Evolutionary conservation across 2,113 vertebrate species (phyloP).

Genomic region (Scopus umbretta): DNA sequence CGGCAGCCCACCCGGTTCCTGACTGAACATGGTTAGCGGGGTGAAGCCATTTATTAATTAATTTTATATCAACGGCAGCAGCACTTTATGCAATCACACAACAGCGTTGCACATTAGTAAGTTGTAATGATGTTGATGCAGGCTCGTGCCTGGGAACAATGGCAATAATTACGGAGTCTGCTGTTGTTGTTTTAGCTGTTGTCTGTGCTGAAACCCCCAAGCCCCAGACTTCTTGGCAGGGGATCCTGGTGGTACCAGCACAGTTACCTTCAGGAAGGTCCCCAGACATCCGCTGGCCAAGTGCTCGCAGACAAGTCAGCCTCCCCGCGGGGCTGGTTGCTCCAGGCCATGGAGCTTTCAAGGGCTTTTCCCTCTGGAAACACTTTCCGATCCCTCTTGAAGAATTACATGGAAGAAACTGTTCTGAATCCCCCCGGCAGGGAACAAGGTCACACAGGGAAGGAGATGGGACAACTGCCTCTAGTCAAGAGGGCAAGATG

Average conservation of each 20-base stretch:
- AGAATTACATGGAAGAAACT: neutral
- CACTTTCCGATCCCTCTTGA: neutral
- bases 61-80: neutral
- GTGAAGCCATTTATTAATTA: neutral
- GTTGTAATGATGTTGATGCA: neutral
- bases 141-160: neutral
- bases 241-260: neutral
- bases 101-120: neutral
- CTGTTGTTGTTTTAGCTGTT: neutral
- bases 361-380: neutral
- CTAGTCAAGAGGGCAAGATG: too few relatives aligned
- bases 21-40: neutral
- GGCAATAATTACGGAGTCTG: neutral
- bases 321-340: neutral
- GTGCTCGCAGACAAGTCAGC: neutral
- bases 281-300: neutral
- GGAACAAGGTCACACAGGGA: neutral
- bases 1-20: neutral
- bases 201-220: neutral
- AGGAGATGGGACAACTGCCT: too few relatives aligned
- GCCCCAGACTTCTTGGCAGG: neutral
- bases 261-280: neutral
- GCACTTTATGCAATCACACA: neutral
- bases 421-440: neutral
- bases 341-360: neutral